phyloP scores from a whole-genome alignment of 2,797 vertebrate genomes.

The Gymnodraco acuticeps region DNA sequence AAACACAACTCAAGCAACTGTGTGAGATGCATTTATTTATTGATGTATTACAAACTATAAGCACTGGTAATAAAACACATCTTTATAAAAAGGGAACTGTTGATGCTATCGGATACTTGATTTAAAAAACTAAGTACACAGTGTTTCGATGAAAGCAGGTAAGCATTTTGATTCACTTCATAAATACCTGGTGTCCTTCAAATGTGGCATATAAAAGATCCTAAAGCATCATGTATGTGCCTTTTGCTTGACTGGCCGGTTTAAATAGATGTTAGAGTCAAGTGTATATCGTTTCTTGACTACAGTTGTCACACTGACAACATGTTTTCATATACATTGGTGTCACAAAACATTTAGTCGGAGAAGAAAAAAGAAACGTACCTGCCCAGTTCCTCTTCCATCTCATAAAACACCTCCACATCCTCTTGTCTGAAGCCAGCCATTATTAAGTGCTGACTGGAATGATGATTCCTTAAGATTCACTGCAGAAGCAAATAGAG shows the following conservation, averaged over 20 bases:
- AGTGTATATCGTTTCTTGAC: no score
- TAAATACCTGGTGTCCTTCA: background rate
- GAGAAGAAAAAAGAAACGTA: constrained; percentile 66
- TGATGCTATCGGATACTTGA: background rate
- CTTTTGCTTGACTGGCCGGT: no score
- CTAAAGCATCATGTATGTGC: background rate
- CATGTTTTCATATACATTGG: background rate
- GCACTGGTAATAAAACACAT: no score
- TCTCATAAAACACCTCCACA: constrained; percentile 93
- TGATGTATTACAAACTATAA: background rate
- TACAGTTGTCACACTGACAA: background rate
- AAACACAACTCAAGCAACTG: background rate
- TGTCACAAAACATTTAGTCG: no score
- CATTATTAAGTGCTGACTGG: constrained; percentile 71
- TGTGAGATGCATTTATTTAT: no score
- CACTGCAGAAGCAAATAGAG: constrained; percentile 29
- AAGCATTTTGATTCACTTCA: background rate
- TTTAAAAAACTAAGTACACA: background rate
- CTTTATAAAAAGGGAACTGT: background rate
- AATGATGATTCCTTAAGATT: constrained; percentile 33
- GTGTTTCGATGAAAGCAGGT: background rate
- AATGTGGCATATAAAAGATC: background rate
- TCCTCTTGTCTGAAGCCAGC: constrained; percentile 94
- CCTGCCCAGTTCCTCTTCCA: constrained; percentile 98
- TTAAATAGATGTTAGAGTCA: no score